These are phyloP conservation scores for Tetanocera ferruginea DNA, from an alignment of 2,888 invertebrate genomes.

Conservation along the genomic window DNA sequence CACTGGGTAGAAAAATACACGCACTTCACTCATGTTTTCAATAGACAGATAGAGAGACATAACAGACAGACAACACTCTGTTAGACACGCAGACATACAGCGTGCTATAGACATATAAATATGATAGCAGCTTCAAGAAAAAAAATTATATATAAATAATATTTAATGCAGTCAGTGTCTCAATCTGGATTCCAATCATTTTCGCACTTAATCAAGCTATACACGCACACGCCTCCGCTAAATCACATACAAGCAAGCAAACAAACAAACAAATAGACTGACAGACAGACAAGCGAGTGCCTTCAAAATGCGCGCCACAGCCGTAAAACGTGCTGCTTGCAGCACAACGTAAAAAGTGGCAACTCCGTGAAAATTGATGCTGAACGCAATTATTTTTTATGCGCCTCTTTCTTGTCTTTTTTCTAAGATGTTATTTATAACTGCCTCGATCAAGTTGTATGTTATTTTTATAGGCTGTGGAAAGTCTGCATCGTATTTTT, in stretches of 20 bases:
- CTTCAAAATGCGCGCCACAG: too few relatives aligned
- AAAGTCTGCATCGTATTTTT: not conserved
- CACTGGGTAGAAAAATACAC: not conserved
- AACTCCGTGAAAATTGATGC: not conserved
- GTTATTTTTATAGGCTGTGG: not conserved
- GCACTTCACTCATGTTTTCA: too few relatives aligned
- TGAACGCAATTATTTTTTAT: too few relatives aligned
- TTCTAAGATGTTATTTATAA: not conserved
- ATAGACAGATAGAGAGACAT: not conserved
- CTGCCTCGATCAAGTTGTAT: not conserved
- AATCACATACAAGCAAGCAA: not conserved
- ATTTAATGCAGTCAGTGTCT: constrained; percentile 1
- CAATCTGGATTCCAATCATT: constrained; percentile 13
- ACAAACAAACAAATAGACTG: not conserved
- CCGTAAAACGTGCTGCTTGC: too few relatives aligned
- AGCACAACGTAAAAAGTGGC: not conserved
- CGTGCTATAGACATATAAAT: not conserved
- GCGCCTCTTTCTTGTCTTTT: too few relatives aligned
- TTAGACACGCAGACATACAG: not conserved
- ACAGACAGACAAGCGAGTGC: too few relatives aligned
- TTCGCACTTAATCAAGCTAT: constrained; percentile 21
- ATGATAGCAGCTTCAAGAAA: not conserved
- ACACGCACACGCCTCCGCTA: not conserved
- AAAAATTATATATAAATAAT: not conserved
- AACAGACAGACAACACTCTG: not conserved